These are phyloP conservation scores for Lacerta viridis DNA, from an alignment of 2,797 vertebrate genomes.

Conservation along the genomic window DNA sequence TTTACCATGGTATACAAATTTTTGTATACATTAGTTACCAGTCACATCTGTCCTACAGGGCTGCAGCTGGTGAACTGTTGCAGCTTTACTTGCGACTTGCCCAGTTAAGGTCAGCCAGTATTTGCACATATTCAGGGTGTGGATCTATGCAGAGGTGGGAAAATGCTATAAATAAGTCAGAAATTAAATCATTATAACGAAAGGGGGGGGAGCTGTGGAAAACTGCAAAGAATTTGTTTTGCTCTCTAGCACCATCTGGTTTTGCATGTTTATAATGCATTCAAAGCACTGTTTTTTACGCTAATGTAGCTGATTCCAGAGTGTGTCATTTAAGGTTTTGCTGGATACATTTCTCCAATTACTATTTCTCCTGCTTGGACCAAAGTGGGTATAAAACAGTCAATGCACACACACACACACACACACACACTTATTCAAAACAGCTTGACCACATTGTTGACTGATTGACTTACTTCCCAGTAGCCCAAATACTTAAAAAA, in stretches of 20 bases:
- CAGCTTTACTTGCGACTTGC: neutral
- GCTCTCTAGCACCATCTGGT: too few species aligned
- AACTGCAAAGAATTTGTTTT: too few species aligned
- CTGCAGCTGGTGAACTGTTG: too few species aligned
- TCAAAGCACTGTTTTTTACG: too few species aligned
- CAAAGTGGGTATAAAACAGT: neutral
- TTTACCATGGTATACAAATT: too few species aligned
- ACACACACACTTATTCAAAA: neutral
- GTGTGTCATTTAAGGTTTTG: neutral
- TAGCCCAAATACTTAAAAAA: neutral
- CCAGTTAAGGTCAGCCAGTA: neutral
- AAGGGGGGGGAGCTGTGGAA: too few species aligned
- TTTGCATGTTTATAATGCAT: too few species aligned
- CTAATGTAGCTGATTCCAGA: too few species aligned
- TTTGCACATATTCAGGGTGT: neutral
- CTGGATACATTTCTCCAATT: neutral
- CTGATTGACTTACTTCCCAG: neutral
- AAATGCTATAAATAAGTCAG: too few species aligned
- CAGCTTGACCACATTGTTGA: neutral
- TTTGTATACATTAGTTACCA: neutral
- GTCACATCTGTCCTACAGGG: too few species aligned
- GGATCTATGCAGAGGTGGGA: too few species aligned
- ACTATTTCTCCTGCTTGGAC: neutral
- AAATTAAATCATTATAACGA: neutral
- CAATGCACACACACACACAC: neutral